Evolutionary conservation across 2,797 vertebrate species (phyloP).

Genomic region (Tolypeutes matacus): DNA sequence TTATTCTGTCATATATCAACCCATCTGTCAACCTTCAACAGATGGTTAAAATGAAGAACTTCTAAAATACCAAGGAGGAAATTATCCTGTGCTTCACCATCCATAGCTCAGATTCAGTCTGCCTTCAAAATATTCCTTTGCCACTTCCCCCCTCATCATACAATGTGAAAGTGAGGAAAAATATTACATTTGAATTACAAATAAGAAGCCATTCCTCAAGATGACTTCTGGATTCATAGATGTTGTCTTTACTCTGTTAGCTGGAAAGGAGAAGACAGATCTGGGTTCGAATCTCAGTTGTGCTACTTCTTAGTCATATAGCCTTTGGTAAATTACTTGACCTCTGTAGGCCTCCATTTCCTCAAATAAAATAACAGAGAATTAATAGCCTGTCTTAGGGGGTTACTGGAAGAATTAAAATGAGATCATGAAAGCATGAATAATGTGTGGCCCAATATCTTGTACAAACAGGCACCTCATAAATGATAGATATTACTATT

Average conservation of each 20-base stretch:
- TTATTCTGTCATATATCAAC: slow-evolving; percentile 88
- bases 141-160: slow-evolving; percentile 26
- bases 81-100: slow-evolving; percentile 65
- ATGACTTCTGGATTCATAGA: background rate
- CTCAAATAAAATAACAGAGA: background rate
- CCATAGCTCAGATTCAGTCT: slow-evolving; percentile 58
- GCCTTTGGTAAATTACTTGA: background rate
- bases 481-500: background rate
- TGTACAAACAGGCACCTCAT: background rate
- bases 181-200: slow-evolving; percentile 72
- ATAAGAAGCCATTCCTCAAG: slow-evolving; percentile 56
- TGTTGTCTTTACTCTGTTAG: background rate
- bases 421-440: background rate
- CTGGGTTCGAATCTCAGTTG: background rate
- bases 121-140: slow-evolving; percentile 67
- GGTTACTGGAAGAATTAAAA: background rate
- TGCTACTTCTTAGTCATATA: background rate
- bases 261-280: background rate
- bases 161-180: slow-evolving; percentile 56
- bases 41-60: slow-evolving; percentile 88
- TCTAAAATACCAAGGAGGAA: slow-evolving; percentile 85
- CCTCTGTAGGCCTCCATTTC: background rate
- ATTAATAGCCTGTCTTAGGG: slow-evolving; percentile 4
- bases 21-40: slow-evolving; percentile 89
- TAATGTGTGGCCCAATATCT: background rate